Evolutionary conservation across 2,888 invertebrate genomes (phyloP).

Genomic region (Cephus rjabovi): DNA sequence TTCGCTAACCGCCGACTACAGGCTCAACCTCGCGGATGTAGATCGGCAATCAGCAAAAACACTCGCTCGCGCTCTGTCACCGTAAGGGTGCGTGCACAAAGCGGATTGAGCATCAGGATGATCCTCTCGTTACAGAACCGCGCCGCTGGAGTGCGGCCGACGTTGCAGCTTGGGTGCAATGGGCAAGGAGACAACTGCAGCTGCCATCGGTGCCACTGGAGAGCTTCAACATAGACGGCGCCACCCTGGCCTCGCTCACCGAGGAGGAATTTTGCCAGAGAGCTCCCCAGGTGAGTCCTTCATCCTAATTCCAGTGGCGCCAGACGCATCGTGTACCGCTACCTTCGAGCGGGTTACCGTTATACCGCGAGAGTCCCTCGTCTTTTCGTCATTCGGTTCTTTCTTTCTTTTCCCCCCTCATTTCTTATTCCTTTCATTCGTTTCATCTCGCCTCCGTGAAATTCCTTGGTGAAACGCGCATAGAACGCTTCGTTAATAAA

Average conservation of each 20-base stretch:
- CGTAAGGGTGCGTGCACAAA: background rate
- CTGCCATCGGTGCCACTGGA: conserved; percentile 79
- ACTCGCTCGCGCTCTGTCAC: background rate
- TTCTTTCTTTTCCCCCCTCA: background rate
- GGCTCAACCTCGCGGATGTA: background rate
- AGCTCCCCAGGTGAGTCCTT: conserved; percentile 79
- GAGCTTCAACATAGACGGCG: conserved; percentile 85
- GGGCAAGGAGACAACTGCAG: conserved; percentile 85
- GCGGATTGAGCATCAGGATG: background rate
- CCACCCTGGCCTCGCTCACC: conserved; percentile 78
- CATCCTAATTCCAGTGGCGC: conserved; percentile 1
- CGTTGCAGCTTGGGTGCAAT: conserved; percentile 90
- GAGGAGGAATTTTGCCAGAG: conserved; percentile 89
- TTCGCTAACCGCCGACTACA: background rate
- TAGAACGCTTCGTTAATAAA: background rate
- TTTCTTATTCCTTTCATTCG: background rate
- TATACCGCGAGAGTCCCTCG: conserved; percentile 14
- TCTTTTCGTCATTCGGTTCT: background rate
- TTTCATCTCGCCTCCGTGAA: background rate
- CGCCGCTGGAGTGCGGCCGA: conserved; percentile 86
- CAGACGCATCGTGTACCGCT: background rate
- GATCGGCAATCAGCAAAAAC: background rate
- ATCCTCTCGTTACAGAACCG: conserved; percentile 77
- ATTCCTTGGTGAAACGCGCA: background rate
- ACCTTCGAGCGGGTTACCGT: conserved; percentile 31